Evolutionary conservation across 1,140 invertebrate species (phyloP), one percentile per base, ranked within the genome.

Genomic region (Drosophila lini): DNA sequence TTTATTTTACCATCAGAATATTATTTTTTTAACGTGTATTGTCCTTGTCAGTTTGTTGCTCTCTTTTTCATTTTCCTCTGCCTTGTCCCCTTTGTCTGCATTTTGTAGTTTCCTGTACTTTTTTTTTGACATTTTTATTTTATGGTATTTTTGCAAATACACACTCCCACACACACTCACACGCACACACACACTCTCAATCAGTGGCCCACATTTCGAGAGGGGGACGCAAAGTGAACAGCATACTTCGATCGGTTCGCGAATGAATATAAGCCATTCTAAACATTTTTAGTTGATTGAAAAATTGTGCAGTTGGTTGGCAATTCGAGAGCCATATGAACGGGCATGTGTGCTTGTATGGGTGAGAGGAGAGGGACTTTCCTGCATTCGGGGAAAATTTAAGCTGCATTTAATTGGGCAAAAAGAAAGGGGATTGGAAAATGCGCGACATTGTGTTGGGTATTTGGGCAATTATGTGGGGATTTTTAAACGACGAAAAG

Each of bases 271-370:
- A 83, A 80, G 77, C 77, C 55, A 83, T 80, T 88, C 83, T 88
- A 88, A 88, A 77, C 83, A 88, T 88, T 88, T 88, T 88, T 88
- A 83, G 83, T 83, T 88, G 84, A 88, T 88, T 88, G 83, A 88
- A 88, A 88, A 89, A 88, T 89, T 89, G 84, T 88, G 83, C 83
- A 88, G 79, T 88, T 82, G 76, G 80, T 38, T 80, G 83, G 83
- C 79, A 80, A 81, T 85, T 82, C 63, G 57, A 76, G 44, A 36
- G 56, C 67, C 70, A 36, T 41, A 53, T 3, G 34, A 19, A 36
- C 31, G 5, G 32, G 25, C 22, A 10, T 64, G 6, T 50, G 45
- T 58, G 16, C 65, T 44, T 36, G 60, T 31, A 16, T 42, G 28
- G 28, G 11, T 32, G 22, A 16, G 6, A 13, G 22, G 34, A 28